Conservation (phyloP, 2,113 vertebrate genomes). For the Chionis minor region DNA sequence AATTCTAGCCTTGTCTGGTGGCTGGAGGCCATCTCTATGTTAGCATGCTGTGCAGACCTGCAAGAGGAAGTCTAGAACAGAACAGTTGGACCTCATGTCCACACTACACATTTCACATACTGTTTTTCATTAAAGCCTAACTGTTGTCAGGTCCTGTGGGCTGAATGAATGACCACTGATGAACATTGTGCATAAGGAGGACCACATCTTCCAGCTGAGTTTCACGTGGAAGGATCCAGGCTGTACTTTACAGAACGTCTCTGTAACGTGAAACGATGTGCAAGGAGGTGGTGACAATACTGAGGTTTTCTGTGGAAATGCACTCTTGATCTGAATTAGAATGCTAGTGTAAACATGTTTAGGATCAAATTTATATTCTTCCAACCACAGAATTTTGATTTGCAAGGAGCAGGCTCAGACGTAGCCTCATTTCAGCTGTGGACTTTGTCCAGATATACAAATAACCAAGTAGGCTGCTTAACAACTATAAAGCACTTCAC, state of each 20-base stretch:
- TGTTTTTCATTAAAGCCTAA: background rate
- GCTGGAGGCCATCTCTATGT: background rate
- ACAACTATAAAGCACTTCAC: background rate
- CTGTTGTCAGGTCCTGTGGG: background rate
- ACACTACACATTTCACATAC: background rate
- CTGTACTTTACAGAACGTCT: background rate
- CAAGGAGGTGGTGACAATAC: background rate
- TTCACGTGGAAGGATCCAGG: background rate
- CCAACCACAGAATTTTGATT: background rate
- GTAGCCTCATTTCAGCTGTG: background rate
- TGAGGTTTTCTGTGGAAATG: background rate
- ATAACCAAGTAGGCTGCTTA: background rate
- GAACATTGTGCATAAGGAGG: fast-evolving
- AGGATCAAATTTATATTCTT: background rate
- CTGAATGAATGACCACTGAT: background rate
- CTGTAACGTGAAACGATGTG: background rate
- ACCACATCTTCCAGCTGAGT: background rate
- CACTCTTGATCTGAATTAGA: background rate
- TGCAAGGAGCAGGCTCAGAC: background rate
- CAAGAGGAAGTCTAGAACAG: background rate
- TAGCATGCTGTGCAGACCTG: fast-evolving
- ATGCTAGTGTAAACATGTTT: background rate
- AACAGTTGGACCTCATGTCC: fast-evolving
- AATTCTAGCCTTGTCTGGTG: background rate
- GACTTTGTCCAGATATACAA: background rate